Percentiles rank a stretch among this genome's conserved stretches.
Conservation (phyloP, 2,888 invertebrate genomes). For the Amorpha juglandis region DNA sequence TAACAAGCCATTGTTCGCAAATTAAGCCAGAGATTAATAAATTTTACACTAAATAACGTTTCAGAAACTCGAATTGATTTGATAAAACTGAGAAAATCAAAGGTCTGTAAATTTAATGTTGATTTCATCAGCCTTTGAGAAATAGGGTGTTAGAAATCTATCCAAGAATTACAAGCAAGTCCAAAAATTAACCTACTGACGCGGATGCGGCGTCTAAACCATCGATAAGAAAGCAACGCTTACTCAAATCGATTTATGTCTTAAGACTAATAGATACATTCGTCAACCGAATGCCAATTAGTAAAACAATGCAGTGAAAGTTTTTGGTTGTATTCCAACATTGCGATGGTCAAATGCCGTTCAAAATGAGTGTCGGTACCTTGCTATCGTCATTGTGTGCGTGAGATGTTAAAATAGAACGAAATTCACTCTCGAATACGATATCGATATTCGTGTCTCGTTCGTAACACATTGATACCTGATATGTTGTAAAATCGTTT, state of each 20-base stretch:
- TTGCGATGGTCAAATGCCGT: conserved; percentile 31
- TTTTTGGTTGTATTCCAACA: conserved; percentile 38
- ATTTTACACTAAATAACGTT: too few relatives aligned
- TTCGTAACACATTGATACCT: conserved; percentile 32
- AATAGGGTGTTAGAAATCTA: too few relatives aligned
- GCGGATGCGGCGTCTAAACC: background rate
- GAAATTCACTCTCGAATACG: conserved; percentile 31
- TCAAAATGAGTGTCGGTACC: conserved; percentile 5
- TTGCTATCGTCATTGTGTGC: conserved; percentile 25
- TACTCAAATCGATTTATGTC: conserved; percentile 7
- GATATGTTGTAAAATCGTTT: conserved; percentile 38
- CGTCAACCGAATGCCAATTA: conserved; percentile 49
- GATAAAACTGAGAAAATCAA: too few relatives aligned
- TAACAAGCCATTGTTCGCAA: too few relatives aligned
- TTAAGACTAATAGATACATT: conserved; percentile 31
- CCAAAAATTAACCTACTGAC: background rate
- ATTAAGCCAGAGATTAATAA: too few relatives aligned
- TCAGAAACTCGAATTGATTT: too few relatives aligned
- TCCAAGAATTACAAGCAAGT: too few relatives aligned
- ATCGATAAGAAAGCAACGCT: conserved; percentile 26
- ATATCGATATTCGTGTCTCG: conserved; percentile 41
- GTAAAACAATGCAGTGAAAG: conserved; percentile 58
- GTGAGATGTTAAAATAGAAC: conserved; percentile 36
- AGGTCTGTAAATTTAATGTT: too few relatives aligned
- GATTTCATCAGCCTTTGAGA: too few relatives aligned